Percentiles rank a stretch among this genome's conserved stretches.
phyloP scores from a whole-genome alignment of 2,113 vertebrate genomes.

The Pelmatolapia mariae region DNA sequence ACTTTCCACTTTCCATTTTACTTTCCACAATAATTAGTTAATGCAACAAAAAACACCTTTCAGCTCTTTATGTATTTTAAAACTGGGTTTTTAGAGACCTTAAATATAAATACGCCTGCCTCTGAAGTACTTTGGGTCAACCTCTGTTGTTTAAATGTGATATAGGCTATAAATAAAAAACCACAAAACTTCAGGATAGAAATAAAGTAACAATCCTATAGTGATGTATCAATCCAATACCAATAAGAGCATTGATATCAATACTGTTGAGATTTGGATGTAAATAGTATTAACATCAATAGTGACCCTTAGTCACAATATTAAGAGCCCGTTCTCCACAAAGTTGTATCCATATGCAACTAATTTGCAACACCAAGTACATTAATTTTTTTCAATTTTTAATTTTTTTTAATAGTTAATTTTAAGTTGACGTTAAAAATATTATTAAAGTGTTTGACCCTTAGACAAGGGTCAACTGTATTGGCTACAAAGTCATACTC shows the following conservation, averaged over 20 bases:
- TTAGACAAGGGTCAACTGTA: background rate
- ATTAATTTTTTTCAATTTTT: accelerated
- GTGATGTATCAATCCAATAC: background rate
- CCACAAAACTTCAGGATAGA: background rate
- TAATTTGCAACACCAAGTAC: background rate
- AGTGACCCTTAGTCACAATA: background rate
- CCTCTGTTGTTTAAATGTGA: background rate
- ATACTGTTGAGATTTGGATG: background rate
- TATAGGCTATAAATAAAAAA: background rate
- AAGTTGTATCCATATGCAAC: background rate
- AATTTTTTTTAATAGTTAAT: background rate
- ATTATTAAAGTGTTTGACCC: background rate
- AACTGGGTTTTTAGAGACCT: background rate
- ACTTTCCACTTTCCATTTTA: background rate
- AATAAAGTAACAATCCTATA: background rate
- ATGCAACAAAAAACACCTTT: background rate
- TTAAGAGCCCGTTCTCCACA: background rate
- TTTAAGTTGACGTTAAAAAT: background rate
- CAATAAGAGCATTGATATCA: background rate
- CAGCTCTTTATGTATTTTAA: background rate
- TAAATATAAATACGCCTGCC: background rate
- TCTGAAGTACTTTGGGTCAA: background rate
- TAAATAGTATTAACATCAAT: background rate
- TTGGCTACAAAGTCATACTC: background rate
- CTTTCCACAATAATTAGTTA: background rate